Conservation (phyloP, 2,113 vertebrate species). For the Corythornis cristatus region DNA sequence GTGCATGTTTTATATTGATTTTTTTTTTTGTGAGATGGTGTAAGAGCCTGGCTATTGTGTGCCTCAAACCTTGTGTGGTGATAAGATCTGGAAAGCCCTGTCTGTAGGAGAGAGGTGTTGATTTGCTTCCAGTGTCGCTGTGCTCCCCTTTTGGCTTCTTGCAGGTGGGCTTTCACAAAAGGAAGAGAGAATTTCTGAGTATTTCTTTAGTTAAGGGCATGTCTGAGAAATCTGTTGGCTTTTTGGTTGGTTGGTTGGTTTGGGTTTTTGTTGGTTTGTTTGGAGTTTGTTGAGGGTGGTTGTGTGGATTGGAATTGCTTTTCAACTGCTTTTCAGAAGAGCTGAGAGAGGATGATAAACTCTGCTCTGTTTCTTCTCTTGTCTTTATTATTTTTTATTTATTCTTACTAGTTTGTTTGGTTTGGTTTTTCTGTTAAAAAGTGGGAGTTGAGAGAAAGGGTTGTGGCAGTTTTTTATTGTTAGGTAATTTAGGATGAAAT, state of each 20-base stretch:
- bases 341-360: neutral
- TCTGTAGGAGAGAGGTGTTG: no score
- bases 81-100: no score
- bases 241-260: no score
- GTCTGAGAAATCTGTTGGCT: neutral
- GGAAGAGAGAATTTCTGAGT: no score
- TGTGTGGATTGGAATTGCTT: slow-evolving; percentile 24
- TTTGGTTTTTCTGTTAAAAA: neutral
- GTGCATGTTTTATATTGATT: neutral
- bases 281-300: no score
- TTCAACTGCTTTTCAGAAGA: slow-evolving; percentile 6
- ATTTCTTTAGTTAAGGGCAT: neutral
- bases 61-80: no score
- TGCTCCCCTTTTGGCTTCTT: no score
- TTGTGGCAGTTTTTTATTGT: neutral
- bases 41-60: no score
- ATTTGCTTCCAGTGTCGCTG: no score
- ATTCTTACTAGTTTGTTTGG: neutral
- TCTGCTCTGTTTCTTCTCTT: neutral
- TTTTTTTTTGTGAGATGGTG: neutral
- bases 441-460: neutral
- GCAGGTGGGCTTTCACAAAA: no score
- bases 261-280: no score
- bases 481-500: neutral
- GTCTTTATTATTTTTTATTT: neutral